These are phyloP conservation scores for Heliconius ethilla DNA, from an alignment of 2,888 invertebrate species.

Conservation along the genomic window DNA sequence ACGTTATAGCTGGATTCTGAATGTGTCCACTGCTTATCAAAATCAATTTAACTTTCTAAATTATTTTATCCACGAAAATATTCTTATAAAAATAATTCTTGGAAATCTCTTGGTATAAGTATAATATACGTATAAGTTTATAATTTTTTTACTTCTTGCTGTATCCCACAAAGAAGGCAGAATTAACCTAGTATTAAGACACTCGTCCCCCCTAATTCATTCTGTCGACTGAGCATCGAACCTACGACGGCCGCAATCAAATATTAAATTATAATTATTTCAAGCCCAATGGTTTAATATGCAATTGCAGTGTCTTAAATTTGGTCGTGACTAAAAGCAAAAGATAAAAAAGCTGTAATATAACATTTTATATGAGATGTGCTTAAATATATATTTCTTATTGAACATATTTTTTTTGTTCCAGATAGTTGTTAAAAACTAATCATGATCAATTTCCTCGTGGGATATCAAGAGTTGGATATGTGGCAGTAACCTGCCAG, in stretches of 20 bases:
- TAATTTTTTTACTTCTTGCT: too few species aligned
- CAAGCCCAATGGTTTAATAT: too few species aligned
- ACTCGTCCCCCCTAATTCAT: too few species aligned
- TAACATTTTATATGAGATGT: not conserved
- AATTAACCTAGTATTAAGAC: too few species aligned
- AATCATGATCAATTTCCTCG: slow-evolving; percentile 52
- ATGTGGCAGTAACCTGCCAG: slow-evolving; percentile 64
- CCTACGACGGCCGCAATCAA: too few species aligned
- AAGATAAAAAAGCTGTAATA: not conserved
- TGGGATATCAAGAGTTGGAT: slow-evolving; percentile 43
- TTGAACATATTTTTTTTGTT: slow-evolving; percentile 50
- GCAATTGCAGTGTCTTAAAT: not conserved
- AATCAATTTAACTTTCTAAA: not conserved
- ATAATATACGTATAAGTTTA: too few species aligned
- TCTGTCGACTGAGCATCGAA: too few species aligned
- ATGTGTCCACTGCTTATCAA: slow-evolving; percentile 36
- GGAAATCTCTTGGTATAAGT: not conserved
- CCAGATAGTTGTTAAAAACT: slow-evolving; percentile 60
- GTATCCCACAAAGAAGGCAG: too few species aligned
- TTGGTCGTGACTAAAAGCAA: not conserved
- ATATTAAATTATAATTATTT: too few species aligned
- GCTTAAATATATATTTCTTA: not conserved
- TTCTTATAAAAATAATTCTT: not conserved
- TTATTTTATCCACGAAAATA: not conserved
- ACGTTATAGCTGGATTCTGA: slow-evolving; percentile 55